Evolutionary conservation across 2,797 vertebrate genomes (phyloP), one percentile per base, ranked within the genome.

Genomic region (Lycodopsis pacificus): DNA sequence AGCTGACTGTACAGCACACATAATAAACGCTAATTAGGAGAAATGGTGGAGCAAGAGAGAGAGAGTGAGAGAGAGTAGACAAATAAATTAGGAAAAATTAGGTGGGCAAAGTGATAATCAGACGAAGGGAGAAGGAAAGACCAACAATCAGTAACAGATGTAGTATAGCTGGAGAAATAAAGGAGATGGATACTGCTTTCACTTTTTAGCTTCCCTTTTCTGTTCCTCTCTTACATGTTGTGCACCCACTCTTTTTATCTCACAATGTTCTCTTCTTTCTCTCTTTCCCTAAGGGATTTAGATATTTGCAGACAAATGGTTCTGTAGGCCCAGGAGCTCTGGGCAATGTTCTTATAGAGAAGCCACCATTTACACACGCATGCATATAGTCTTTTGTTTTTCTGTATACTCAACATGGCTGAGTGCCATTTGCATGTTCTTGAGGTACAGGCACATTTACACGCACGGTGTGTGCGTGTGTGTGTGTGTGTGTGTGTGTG

Each of bases 21-120:
- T 77, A 76, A 81, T 88, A 88, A 88, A 91, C 79, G 78, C 65
- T 90, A 86, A 93, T 89, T 85, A 86, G 75, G 53, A 62, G 62
- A 64, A 77, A 69, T 44, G n/a, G 38, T 19, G 49, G 25, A 27
- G 32, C 7, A n/a, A 32, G 14, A 46, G 22, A 71, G 65, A 57
- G 69, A 25, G 12, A 49, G 56, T 2, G 42, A 73, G 51, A 69
- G 49, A 81, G 13, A 34, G 67, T 53, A 30, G 49, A 64, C 17
- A 46, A 61, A 63, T 22, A 38, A 64, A 65, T 73, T 44, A 42
- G 61, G 56, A 77, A 49, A 73, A 69, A 80, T 69, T 27, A 65
- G 67, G 19, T 17, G 51, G 30, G 42, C 51, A 17, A n/a, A 32
- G 20, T 20, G 42, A 74, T 77, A 80, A 80, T 67, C 65, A 34